Base-by-base conservation (phyloP, 2,888 invertebrate species). In the Drosophila putrida region DNA sequence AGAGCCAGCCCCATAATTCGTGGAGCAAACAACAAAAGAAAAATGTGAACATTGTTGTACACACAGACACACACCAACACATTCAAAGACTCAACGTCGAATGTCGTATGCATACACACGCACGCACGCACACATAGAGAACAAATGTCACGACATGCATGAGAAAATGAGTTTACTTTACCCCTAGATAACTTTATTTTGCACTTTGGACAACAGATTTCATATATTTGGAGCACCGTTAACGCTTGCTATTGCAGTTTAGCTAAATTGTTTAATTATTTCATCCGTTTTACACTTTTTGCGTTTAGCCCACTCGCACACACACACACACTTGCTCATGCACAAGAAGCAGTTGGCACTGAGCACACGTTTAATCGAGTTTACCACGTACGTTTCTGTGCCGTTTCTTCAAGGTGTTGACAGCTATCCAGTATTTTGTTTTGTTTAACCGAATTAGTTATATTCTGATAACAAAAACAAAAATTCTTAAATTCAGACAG, bases 111-210 rank as follows among this genome's bases (percentile, higher is more conserved):
- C 59, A 72, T 51, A 71, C 64, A 73, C 65, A 75, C 55, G 71
- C 69, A 75, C 31, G 73, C 69, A 75, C 38, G 44, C 69, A 81
- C 63, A 74, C 70, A 76, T 73, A 75, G 67, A 82, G 72, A 75
- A 71, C 78, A 82, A 88, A 90, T 82, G 79, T 89, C 90, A 87
- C 80, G 89, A 86, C 83, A 88, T 89, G 83, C 78, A 80, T 74
- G 70, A 79, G 82, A 80, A 83, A 83, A 62, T 71, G 53, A 54
- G 51, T 60, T 75, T 68, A 50, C 69, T 59, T 66, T 68, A 64
- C 67, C 63, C 55, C 58, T 46, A 46, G 47, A 55, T 64, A 47
- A 57, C 54, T 69, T 50, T 61, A 71, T 75, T 73, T 70, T 68
- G 67, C 57, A 71, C 69, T 71, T 53, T 69, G 55, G 27, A 61